These are phyloP conservation scores for Muscina levida DNA, from an alignment of 2,888 invertebrate species.

Conservation along the genomic window DNA sequence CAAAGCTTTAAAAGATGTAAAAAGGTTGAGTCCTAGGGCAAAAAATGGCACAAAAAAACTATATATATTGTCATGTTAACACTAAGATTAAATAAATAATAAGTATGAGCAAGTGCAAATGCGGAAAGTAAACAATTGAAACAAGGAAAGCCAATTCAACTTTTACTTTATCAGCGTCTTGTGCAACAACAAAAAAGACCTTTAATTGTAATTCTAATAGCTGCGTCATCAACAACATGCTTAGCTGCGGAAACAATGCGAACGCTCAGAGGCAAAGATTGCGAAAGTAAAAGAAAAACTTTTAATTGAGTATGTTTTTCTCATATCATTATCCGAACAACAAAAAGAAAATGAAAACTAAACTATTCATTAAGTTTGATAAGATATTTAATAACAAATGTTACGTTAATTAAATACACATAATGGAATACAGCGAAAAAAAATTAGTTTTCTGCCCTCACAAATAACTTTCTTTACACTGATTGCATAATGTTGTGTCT, in stretches of 20 bases:
- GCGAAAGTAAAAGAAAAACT: conserved; percentile 25
- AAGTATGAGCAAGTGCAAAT: conserved; percentile 45
- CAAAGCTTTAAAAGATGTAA: not conserved
- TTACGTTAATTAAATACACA: conserved; percentile 42
- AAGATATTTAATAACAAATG: conserved; percentile 32
- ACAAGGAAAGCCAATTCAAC: conserved; percentile 30
- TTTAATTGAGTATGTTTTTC: conserved; percentile 45
- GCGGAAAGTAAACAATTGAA: conserved; percentile 38
- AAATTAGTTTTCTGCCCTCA: not conserved
- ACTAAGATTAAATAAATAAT: conserved; percentile 45
- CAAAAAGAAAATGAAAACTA: conserved; percentile 10
- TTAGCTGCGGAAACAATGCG: not conserved
- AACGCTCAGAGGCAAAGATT: not conserved
- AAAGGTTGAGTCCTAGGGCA: not conserved
- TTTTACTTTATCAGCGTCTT: not conserved
- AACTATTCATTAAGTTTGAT: conserved; percentile 42
- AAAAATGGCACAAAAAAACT: not conserved
- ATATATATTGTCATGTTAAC: conserved; percentile 36
- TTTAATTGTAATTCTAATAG: conserved; percentile 22
- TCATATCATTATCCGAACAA: not conserved
- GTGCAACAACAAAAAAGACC: conserved; percentile 27
- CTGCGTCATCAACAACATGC: conserved; percentile 11
- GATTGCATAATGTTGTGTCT: too few species aligned
- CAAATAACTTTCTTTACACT: too few species aligned
- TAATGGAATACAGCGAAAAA: conserved; percentile 23